Evolutionary conservation across 2,888 invertebrate genomes (phyloP).

Genomic region (Xanthorhoe designata): DNA sequence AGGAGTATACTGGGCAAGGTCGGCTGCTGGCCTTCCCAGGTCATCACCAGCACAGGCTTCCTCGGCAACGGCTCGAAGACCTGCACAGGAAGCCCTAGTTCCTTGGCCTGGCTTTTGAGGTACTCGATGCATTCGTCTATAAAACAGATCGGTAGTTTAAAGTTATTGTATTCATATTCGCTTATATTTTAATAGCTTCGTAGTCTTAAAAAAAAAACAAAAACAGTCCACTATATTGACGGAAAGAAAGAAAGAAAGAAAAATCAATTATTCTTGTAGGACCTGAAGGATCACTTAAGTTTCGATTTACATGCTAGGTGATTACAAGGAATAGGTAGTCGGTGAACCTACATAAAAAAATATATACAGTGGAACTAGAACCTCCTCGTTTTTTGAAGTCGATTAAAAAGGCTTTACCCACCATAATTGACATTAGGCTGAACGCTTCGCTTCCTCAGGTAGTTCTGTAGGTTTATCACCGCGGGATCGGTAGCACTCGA

Average conservation of each 20-base stretch:
- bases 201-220: too few species aligned
- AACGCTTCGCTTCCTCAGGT: constrained; percentile 89
- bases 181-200: too few species aligned
- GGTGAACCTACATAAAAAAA: too few species aligned
- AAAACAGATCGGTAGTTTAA: constrained; percentile 46
- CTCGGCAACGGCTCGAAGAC: constrained; percentile 85
- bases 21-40: constrained; percentile 92
- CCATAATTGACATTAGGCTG: constrained; percentile 92
- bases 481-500: constrained; percentile 70
- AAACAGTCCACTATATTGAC: too few species aligned
- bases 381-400: too few species aligned
- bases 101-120: constrained; percentile 88
- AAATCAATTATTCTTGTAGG: too few species aligned
- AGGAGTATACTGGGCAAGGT: constrained; percentile 90
- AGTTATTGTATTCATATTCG: too few species aligned
- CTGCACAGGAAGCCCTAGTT: constrained; percentile 88
- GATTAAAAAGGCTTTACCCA: constrained; percentile 57
- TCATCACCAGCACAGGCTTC: constrained; percentile 93
- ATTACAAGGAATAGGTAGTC: too few species aligned
- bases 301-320: too few species aligned
- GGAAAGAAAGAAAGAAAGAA: too few species aligned
- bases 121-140: constrained; percentile 91
- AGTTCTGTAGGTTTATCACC: constrained; percentile 89
- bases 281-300: too few species aligned
- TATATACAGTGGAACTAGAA: too few species aligned